Base-by-base conservation (phyloP, 2,888 invertebrate genomes). In the Melieria crassipennis region DNA sequence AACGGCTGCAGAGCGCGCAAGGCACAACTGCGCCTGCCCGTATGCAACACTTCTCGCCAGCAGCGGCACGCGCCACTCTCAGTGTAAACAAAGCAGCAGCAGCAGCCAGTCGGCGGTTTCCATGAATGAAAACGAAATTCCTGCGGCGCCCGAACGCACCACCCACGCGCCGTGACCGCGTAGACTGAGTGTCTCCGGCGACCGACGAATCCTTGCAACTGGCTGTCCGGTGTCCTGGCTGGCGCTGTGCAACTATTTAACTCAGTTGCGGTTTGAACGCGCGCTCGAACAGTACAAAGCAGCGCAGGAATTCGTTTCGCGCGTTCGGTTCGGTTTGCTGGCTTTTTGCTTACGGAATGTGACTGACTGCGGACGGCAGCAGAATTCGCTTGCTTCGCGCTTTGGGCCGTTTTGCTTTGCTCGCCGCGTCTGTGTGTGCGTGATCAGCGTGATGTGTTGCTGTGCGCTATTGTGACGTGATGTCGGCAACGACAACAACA, bases 181-280 rank as follows among this genome's bases (percentile, higher is more conserved):
- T 16, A 70, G 70, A 70, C 70, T 61, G 13, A 43, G 6, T 65
- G 70, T 70, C 70, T 65, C 46, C 61, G 46, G 58, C 47, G 72
- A 75, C 75, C n/a, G 74, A 71, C 65, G 30, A 42, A 7, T 9
- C 60, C 9, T 9, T 52, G 52, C 11, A n/a, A 52, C 5, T 4
- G 52, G 9, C 52, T n/a, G 11, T n/a, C 52, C 52, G 13, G 13
- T 7, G 13, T 52, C 52, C 52, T 52, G 11, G 30, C 30, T 52
- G 5, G 52, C 52, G 52, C 52, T 52, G 9, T 7, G 30, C 3
- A 30, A 30, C 30, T n/a, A 52, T 52, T 7, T 73, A 66, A 74
- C 78, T 85, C 84, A 85, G 85, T 85, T 84, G 84, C 84, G 83
- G 82, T 83, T 84, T 82, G 80, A 77, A 79, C 75, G 75, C 82